phyloP scores from a whole-genome alignment of 2,888 invertebrate genomes.

The Agonopterix subpropinquella region DNA sequence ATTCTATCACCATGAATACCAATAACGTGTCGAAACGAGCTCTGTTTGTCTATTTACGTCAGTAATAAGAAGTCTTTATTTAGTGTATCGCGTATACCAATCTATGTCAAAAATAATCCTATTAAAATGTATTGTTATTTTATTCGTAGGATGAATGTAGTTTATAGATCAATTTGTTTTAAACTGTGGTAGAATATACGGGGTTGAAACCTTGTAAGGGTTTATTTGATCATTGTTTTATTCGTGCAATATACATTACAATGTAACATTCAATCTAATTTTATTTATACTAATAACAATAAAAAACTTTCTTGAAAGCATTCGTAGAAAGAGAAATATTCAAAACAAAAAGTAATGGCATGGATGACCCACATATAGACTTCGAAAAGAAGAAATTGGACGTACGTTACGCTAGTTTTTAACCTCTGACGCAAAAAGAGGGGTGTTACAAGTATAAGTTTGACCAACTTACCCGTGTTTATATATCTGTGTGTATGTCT shows the following conservation, averaged over 20 bases:
- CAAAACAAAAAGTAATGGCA: too few species aligned
- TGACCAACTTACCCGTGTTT: too few species aligned
- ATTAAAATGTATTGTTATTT: background rate
- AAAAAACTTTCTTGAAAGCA: too few species aligned
- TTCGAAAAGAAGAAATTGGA: too few species aligned
- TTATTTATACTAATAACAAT: background rate
- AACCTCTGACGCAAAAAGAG: too few species aligned
- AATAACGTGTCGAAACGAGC: too few species aligned
- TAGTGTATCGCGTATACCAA: background rate
- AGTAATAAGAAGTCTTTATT: background rate
- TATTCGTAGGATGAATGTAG: slow-evolving; percentile 4
- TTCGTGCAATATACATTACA: background rate
- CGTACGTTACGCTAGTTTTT: too few species aligned
- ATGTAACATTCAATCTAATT: background rate
- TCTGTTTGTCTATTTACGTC: background rate
- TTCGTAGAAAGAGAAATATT: too few species aligned
- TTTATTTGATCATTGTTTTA: slow-evolving; percentile 3
- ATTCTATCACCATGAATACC: too few species aligned
- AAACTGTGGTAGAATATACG: slow-evolving; percentile 7
- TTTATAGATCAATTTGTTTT: background rate
- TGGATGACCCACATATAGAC: too few species aligned
- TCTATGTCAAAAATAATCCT: background rate
- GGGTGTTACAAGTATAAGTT: too few species aligned
- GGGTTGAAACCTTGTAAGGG: slow-evolving; percentile 3
- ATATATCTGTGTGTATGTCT: too few species aligned